phyloP scores from a whole-genome alignment of 2,113 vertebrate species.

The Passerina amoena region DNA sequence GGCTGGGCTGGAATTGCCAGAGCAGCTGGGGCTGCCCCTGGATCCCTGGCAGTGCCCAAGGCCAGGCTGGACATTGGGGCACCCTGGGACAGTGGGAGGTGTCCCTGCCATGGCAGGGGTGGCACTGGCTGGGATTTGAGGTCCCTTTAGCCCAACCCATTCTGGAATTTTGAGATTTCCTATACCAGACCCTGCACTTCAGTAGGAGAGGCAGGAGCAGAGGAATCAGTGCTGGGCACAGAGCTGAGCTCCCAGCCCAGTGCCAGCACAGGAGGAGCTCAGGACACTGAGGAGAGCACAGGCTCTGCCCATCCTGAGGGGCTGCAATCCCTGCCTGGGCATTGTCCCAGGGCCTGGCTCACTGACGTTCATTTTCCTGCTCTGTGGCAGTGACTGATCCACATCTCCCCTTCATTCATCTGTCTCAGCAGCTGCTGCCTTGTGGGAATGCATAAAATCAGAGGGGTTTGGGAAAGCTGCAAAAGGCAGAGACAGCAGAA shows the following conservation, averaged over 20 bases:
- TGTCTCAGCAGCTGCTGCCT: slow-evolving; percentile 16
- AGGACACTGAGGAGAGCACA: not conserved
- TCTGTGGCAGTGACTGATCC: not conserved
- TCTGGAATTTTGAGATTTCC: not conserved
- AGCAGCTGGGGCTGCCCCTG: not conserved
- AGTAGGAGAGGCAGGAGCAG: not conserved
- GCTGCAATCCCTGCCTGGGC: not conserved
- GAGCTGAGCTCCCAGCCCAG: not conserved
- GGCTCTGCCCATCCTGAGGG: not conserved
- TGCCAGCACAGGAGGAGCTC: not conserved
- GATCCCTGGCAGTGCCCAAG: not conserved
- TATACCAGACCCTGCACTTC: no score
- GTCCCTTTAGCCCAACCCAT: rapidly evolving
- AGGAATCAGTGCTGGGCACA: rapidly evolving
- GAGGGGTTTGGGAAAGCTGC: no score
- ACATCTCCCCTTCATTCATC: not conserved
- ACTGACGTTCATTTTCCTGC: slow-evolving; percentile 28
- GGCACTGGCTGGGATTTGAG: rapidly evolving
- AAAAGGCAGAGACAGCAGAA: no score
- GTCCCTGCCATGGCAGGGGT: not conserved
- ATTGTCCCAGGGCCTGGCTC: not conserved
- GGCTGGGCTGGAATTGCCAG: not conserved
- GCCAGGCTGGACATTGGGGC: not conserved
- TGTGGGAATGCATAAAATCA: no score
- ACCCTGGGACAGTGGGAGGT: not conserved